Evolutionary conservation across 2,113 vertebrate species (phyloP), one percentile per base, ranked within the genome.

Genomic region (Semicossyphus pulcher): DNA sequence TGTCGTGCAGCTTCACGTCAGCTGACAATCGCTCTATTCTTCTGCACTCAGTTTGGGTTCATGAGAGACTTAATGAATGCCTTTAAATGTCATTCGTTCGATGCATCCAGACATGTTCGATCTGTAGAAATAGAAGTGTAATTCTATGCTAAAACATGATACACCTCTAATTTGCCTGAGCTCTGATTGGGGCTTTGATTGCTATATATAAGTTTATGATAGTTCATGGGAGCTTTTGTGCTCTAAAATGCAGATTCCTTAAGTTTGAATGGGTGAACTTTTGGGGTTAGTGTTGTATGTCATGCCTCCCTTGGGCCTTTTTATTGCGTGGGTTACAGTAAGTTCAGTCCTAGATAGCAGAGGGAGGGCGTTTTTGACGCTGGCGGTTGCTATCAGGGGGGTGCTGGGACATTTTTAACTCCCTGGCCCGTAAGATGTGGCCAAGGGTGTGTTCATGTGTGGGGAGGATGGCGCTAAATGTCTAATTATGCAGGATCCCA

Each of bases 401-500:
- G 18, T 32, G 56, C 36, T 44, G 64, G 80, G 63, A 62, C 45
- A 68, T 81, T 92, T 91, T 89, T 82, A 91, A 84, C 78, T 87
- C 68, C 29, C 42, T 60, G 80, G 86, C 64, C 61, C 76, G 52
- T 89, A 63, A 86, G 68, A 86, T 91, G 90, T 90, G 91, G 91
- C 76, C 26, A 86, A 88, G 91, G 90, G 91, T 85, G 93, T 93
- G 92, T 89, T 85, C 83, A 80, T 83, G 9, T 91, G 89, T 60
- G 78, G 92, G 56, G 31, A 67, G 54, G 61, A 84, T 82, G 88
- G 86, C 62, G 78, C 84, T 89, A 86, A 90, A 89, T 90, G 80
- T 92, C 88, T 93, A 93, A 92, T 91, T 88, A 89, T 83, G 76
- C 67, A 23, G 58, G 72, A 70, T 76, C 67, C 75, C 80, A 72